Conservation (phyloP, 2,113 vertebrate species). For the Galemys pyrenaicus region DNA sequence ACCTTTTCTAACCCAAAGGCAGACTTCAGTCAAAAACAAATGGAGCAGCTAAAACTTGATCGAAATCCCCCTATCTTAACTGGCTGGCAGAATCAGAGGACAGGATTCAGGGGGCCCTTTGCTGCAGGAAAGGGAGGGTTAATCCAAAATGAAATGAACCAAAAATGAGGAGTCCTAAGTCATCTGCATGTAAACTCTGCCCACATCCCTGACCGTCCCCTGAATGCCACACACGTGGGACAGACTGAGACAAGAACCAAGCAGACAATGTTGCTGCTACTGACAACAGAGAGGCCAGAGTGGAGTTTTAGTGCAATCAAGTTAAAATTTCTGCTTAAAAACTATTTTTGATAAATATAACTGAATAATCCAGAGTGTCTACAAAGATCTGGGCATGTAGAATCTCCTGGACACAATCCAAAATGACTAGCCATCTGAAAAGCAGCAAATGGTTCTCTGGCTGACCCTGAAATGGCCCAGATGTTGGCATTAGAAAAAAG, state of each 20-base stretch:
- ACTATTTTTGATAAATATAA: not conserved
- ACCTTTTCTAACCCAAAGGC: not conserved
- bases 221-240: not conserved
- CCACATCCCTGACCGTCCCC: not conserved
- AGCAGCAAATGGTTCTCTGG: not conserved
- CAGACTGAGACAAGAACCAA: not conserved
- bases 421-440: constrained; percentile 27
- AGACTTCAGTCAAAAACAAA: not conserved
- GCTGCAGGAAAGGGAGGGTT: not conserved
- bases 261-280: not conserved
- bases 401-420: not conserved
- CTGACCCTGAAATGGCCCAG: not conserved
- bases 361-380: not conserved
- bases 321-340: not conserved
- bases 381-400: not conserved
- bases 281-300: not conserved
- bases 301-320: not conserved
- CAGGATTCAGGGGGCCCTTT: not conserved
- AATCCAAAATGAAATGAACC: not conserved
- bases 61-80: not conserved
- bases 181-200: not conserved
- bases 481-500: not conserved
- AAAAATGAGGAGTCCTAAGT: not conserved
- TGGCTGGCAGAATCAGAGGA: not conserved
- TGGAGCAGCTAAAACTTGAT: not conserved